Percentiles rank a stretch among this genome's conserved stretches.
These are phyloP conservation scores for Bactericera cockerelli DNA, from an alignment of 1,140 invertebrate genomes.

Conservation along the genomic window DNA sequence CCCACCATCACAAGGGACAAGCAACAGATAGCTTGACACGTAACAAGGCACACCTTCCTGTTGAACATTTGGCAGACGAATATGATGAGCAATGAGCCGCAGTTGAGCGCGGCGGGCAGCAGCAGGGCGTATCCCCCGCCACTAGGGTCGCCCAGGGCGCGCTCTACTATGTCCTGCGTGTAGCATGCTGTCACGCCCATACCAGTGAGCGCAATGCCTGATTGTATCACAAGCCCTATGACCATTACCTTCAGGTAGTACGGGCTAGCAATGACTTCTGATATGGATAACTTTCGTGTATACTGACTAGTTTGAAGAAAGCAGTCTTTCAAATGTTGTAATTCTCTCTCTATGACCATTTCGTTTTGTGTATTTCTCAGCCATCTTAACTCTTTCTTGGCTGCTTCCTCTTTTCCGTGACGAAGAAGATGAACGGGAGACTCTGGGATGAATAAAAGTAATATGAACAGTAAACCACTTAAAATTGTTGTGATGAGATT, in stretches of 20 bases:
- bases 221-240: background rate
- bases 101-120: background rate
- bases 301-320: background rate
- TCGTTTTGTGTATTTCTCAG: background rate
- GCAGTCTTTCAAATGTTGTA: background rate
- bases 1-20: background rate
- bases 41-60: background rate
- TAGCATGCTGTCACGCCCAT: background rate
- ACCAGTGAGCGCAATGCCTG: background rate
- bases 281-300: background rate
- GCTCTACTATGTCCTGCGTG: background rate
- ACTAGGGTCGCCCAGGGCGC: background rate
- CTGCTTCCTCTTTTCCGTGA: background rate
- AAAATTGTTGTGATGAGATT: background rate
- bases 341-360: background rate
- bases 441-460: background rate
- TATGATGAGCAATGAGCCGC: background rate
- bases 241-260: background rate
- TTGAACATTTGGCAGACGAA: background rate
- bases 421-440: background rate
- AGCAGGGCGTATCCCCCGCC: background rate
- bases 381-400: background rate
- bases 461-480: background rate
- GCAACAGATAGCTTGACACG: background rate
- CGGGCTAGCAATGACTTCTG: background rate